Conservation (phyloP, 2,113 vertebrate genomes). For the Cygnus buccinator region DNA sequence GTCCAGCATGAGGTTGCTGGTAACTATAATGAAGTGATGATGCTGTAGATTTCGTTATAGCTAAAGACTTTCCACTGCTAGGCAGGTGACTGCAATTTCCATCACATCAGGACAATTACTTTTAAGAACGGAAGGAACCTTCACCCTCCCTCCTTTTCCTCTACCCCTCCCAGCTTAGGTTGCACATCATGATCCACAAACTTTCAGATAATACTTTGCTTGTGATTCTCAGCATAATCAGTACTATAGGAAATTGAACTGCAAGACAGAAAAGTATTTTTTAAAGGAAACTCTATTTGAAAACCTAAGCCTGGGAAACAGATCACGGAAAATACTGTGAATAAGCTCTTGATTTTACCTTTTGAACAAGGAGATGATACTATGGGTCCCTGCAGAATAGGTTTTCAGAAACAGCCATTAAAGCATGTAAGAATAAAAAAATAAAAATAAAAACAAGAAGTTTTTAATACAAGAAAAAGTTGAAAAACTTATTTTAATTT, state of each 20-base stretch:
- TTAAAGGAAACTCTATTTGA: conserved; percentile 62
- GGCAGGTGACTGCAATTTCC: conserved; percentile 69
- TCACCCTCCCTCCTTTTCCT: conserved; percentile 57
- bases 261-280: conserved; percentile 64
- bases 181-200: conserved; percentile 46
- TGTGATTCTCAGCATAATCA: conserved; percentile 57
- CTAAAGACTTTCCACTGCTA: conserved; percentile 51
- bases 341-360: conserved; percentile 65
- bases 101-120: conserved; percentile 66
- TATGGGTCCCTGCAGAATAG: background rate
- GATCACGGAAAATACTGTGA: conserved; percentile 70
- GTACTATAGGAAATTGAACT: conserved; percentile 76
- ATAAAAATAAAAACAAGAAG: background rate
- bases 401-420: conserved; percentile 48
- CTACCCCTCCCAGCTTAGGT: conserved; percentile 53
- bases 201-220: conserved; percentile 42
- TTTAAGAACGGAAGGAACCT: conserved; percentile 70
- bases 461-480: background rate
- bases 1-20: conserved; percentile 40
- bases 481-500: background rate
- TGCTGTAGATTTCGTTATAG: conserved; percentile 39
- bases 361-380: conserved; percentile 48
- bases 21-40: conserved; percentile 42
- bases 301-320: conserved; percentile 69
- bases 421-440: background rate